A percentile compares a stretch with the other conserved stretches of the same genome.
Evolutionary conservation across 2,888 invertebrate genomes (phyloP).

Genomic region (Onchidella celtica): DNA sequence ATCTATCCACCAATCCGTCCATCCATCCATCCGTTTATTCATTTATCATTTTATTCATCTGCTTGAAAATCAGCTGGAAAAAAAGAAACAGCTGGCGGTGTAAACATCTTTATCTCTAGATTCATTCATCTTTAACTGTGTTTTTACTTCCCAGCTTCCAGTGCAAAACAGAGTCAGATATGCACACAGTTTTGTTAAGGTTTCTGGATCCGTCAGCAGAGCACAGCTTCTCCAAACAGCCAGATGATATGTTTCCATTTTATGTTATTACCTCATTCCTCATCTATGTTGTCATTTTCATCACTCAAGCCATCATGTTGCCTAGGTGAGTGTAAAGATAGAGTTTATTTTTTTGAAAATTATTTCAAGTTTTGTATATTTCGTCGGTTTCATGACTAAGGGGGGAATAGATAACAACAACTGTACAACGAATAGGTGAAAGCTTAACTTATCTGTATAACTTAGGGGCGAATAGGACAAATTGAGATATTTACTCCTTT

Average conservation of each 20-base stretch:
- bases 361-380: neutral
- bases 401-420: too few relatives aligned
- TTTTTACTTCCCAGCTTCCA: slow-evolving; percentile 81
- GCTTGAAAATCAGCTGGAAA: neutral
- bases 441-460: neutral
- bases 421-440: too few relatives aligned
- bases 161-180: slow-evolving; percentile 83
- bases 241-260: slow-evolving; percentile 91
- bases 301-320: slow-evolving; percentile 89
- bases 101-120: neutral
- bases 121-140: too few relatives aligned
- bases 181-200: slow-evolving; percentile 90
- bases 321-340: slow-evolving; percentile 87
- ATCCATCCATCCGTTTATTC: too few relatives aligned
- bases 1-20: too few relatives aligned
- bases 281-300: slow-evolving; percentile 88
- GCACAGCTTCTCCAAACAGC: slow-evolving; percentile 88
- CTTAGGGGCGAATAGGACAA: neutral
- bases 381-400: too few relatives aligned
- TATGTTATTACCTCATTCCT: slow-evolving; percentile 90
- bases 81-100: neutral
- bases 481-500: too few relatives aligned
- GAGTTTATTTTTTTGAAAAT: neutral
- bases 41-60: too few relatives aligned
- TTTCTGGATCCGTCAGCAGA: slow-evolving; percentile 89